Conservation (phyloP, 2,797 vertebrate genomes). For the Danio kyathit region DNA sequence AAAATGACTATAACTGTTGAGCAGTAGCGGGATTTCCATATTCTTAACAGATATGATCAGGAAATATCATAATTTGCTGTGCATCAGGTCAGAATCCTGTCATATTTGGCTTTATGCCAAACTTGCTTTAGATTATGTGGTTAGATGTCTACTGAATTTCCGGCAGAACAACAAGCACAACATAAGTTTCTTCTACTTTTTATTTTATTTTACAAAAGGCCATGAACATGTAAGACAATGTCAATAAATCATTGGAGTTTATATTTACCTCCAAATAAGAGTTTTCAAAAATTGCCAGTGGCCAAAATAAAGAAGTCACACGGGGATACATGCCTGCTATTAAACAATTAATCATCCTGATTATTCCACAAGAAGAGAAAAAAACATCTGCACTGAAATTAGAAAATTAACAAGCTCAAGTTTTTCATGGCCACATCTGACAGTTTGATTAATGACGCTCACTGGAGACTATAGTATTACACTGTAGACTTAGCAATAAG, state of each 20-base stretch:
- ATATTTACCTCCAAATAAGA: neutral
- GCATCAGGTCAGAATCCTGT: neutral
- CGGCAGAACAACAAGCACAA: neutral
- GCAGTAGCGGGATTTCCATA: neutral
- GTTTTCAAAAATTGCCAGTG: conserved; percentile 11
- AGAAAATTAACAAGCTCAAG: conserved; percentile 73
- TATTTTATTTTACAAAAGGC: neutral
- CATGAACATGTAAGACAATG: neutral
- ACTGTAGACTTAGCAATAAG: conserved; percentile 9
- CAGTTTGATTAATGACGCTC: conserved; percentile 82
- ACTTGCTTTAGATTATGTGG: neutral
- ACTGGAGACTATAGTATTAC: conserved; percentile 61
- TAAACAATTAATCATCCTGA: conserved; percentile 82
- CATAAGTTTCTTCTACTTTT: neutral
- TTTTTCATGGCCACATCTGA: conserved; percentile 59
- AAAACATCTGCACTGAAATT: conserved; percentile 73
- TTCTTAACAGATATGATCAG: neutral
- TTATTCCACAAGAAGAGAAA: conserved; percentile 72
- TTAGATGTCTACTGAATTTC: neutral
- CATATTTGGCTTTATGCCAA: neutral
- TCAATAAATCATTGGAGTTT: neutral
- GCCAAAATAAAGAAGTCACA: conserved; percentile 53
- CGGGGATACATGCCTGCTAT: conserved; percentile 67
- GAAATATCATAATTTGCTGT: neutral
- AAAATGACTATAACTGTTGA: neutral